phyloP scores from a whole-genome alignment of 2,797 vertebrate species.

The Novumbra hubbsi region DNA sequence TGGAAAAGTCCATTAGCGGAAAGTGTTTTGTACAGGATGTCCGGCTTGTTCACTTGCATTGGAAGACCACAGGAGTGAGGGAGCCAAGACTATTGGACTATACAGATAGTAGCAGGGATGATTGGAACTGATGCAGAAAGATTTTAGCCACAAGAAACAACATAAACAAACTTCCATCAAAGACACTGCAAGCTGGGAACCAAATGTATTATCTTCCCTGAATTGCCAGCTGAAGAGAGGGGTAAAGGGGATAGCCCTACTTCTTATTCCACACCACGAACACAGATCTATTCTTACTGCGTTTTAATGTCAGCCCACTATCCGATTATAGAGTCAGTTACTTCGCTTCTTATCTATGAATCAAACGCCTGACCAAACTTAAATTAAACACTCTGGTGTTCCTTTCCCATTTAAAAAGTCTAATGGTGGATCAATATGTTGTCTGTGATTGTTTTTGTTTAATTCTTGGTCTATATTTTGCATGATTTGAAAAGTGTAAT shows the following conservation, averaged over 20 bases:
- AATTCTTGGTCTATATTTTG: no score
- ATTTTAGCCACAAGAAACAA: slow-evolving; percentile 6
- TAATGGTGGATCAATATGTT: no score
- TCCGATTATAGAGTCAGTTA: slow-evolving; percentile 4
- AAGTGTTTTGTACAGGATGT: slow-evolving; percentile 4
- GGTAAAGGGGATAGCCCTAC: background rate
- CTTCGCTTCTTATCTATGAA: no score
- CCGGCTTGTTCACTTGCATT: background rate
- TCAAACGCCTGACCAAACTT: no score
- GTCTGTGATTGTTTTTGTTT: no score
- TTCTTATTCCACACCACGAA: slow-evolving; percentile 16
- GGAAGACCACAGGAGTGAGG: background rate
- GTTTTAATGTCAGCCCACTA: slow-evolving; percentile 15
- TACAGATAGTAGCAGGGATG: background rate
- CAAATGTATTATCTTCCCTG: slow-evolving; percentile 2
- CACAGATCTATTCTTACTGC: slow-evolving; percentile 7
- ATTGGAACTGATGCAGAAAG: background rate
- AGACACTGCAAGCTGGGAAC: background rate
- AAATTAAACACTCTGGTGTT: no score
- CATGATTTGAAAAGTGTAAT: no score
- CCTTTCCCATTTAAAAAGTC: no score
- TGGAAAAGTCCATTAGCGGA: slow-evolving; percentile 18
- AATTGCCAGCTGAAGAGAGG: background rate
- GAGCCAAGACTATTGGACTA: slow-evolving; percentile 5
- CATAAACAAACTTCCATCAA: background rate